Percentiles rank a stretch among this genome's conserved stretches.
phyloP scores from a whole-genome alignment of 2,797 vertebrate species.

The Adelosebastes latens region DNA sequence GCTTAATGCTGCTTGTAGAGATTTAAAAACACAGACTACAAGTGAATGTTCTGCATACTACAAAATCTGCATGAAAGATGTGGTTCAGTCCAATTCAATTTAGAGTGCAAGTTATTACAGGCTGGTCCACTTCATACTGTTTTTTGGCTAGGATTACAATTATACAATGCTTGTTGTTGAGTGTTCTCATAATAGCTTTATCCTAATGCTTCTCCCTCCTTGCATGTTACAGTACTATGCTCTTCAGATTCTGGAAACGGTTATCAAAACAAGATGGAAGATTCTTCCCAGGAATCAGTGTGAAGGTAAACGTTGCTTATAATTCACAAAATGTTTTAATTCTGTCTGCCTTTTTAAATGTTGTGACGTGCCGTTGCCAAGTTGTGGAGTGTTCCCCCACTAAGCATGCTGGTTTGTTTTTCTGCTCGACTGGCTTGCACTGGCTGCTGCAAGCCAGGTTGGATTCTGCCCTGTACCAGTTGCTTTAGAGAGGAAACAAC shows the following conservation, averaged over 20 bases:
- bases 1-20: constrained; percentile 79
- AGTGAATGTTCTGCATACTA: constrained; percentile 61
- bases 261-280: constrained; percentile 99
- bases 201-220: constrained; percentile 72
- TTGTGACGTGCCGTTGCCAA: constrained; percentile 75
- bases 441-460: constrained; percentile 54
- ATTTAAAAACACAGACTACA: constrained; percentile 37
- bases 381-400: constrained; percentile 61
- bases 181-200: constrained; percentile 2
- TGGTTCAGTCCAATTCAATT: constrained; percentile 82
- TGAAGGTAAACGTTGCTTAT: constrained; percentile 88
- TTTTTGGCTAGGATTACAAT: constrained; percentile 67
- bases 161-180: constrained; percentile 61
- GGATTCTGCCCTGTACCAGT: constrained; percentile 52
- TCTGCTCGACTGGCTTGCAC: constrained; percentile 64
- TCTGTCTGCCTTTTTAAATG: constrained; percentile 71
- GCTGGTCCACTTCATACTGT: constrained; percentile 75
- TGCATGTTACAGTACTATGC: constrained; percentile 99
- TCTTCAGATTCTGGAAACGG: constrained; percentile 99
- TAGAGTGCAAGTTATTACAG: constrained; percentile 73
- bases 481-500: constrained; percentile 48
- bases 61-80: constrained; percentile 90
- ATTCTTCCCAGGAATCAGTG: constrained; percentile 98
- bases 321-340: constrained; percentile 16
- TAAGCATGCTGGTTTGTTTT: constrained; percentile 74